Evolutionary conservation across 2,888 invertebrate species (phyloP), one percentile per base, ranked within the genome.

Genomic region (Chaitophorus viminalis): DNA sequence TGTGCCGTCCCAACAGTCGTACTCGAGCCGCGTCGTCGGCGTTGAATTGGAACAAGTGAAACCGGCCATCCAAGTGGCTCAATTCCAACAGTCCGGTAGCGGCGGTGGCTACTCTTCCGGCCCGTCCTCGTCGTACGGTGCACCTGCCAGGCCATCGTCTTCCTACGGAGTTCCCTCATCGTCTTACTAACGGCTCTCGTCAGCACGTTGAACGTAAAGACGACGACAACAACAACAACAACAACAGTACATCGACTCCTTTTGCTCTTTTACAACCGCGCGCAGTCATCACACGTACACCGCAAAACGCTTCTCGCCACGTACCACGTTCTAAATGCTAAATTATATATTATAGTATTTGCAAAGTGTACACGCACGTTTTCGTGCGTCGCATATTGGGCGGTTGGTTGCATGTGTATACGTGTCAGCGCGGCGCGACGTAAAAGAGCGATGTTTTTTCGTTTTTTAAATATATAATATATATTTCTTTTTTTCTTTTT

Each of bases 31-130:
- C 90, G 96, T 96, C 88, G 95, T 96, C 90, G 96, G 96, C 90
- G 95, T 96, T 92, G 95, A 96, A 92, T 94, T 96, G 89, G 96
- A 96, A 90, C 96, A 95, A 89, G 95, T 96, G 91, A 95, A 95
- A 91, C 96, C 96, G 91, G 96, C 96, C 90, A 95, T 96, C 92
- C 96, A 96, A 92, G 96, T 96, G 89, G 96, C 96, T 75, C 96
- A 96, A 91, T 96, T 94, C 93, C 94, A 95, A 90, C 96, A 96
- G 92, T 92, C 93, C 89, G 92, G 93, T 91, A 92, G 93, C 90
- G 91, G 91, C 85, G 91, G 91, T 89, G 90, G 91, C 54, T 90
- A 90, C 89, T 92, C 92, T 21, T 92, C 93, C 90, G 92, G 93
- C 91, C 92, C 90, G 91, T 91, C 85, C 88, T 90, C 89, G 54